Evolutionary conservation across 2,888 invertebrate genomes (phyloP), one percentile per base, ranked within the genome.

Genomic region (Sipha maydis): DNA sequence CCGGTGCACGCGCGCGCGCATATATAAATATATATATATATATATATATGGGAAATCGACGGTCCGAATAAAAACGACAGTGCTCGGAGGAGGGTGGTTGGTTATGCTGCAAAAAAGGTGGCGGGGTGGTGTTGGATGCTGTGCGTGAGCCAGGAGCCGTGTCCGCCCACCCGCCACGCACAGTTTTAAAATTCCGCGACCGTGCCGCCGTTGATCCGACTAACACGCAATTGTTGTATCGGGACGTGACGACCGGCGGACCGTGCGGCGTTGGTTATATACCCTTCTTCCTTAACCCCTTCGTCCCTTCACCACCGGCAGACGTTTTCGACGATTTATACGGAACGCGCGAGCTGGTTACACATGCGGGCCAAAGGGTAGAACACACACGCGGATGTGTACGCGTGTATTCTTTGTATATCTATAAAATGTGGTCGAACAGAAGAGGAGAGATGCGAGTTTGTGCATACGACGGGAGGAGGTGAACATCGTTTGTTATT

Each of bases 161-260:
- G 83, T 83, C 83, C 83, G 75, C 71, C 28, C 8, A 19, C 75
- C 48, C 48, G 83, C 25, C 17, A n/a, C n/a, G 71, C 71, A n/a
- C 19, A 41, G 85, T 88, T 88, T 88, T 88, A 82, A 88, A 88
- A 88, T 88, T 88, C 86, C 80, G 61, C 25, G 80, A n/a, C 61
- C 80, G 86, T 88, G 61, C 86, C 61, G 73, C 73, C 86, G 75
- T 75, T 80, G 80, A 86, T 86, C 86, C 86, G 86, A 80, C 86
- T 80, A 80, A 88, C 86, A 71, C 80, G 86, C 86, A 82, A 88
- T 88, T 80, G 86, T 88, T 88, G 86, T 88, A 80, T 61, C 80
- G 73, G 86, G 61, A 88, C 86, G 86, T 88, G 86, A 82, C 80
- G 80, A 75, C 86, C 86, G 61, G 28, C 48, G 48, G 48, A 48